phyloP scores from a whole-genome alignment of 2,888 invertebrate species.

The Tinea trinotella region DNA sequence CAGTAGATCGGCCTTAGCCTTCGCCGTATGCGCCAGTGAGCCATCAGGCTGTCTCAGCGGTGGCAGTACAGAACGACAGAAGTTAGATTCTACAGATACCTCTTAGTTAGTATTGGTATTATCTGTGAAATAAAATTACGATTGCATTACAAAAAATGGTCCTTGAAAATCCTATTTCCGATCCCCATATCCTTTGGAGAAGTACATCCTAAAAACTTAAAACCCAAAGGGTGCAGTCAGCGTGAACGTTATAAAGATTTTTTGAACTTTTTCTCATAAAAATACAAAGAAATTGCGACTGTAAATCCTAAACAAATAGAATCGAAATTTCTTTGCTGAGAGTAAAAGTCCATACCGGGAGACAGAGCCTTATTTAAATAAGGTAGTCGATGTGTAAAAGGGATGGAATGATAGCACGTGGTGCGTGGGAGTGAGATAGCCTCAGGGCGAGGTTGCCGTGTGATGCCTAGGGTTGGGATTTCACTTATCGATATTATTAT shows the following conservation, averaged over 20 bases:
- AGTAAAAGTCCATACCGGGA: slow-evolving; percentile 32
- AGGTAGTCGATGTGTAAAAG: slow-evolving; percentile 59
- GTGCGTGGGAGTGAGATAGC: slow-evolving; percentile 41
- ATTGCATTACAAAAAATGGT: neutral
- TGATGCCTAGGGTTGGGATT: slow-evolving; percentile 45
- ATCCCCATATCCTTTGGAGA: neutral
- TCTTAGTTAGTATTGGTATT: no score
- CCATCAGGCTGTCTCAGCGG: no score
- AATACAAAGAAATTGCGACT: slow-evolving; percentile 28
- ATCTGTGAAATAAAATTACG: no score
- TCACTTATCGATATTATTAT: neutral
- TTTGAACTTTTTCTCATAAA: slow-evolving; percentile 42
- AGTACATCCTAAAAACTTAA: slow-evolving; percentile 1
- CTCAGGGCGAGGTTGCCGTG: slow-evolving; percentile 53
- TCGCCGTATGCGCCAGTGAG: no score
- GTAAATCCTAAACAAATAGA: slow-evolving; percentile 27
- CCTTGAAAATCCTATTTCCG: slow-evolving; percentile 11
- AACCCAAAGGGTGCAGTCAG: slow-evolving; percentile 35
- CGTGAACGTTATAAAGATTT: slow-evolving; percentile 42
- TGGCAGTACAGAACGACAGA: no score
- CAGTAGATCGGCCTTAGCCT: no score
- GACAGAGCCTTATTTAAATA: slow-evolving; percentile 67
- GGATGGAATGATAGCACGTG: slow-evolving; percentile 33
- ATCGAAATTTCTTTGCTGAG: slow-evolving; percentile 33
- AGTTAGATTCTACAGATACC: no score